phyloP scores from a whole-genome alignment of 2,888 invertebrate species.

The Rhingia rostrata region DNA sequence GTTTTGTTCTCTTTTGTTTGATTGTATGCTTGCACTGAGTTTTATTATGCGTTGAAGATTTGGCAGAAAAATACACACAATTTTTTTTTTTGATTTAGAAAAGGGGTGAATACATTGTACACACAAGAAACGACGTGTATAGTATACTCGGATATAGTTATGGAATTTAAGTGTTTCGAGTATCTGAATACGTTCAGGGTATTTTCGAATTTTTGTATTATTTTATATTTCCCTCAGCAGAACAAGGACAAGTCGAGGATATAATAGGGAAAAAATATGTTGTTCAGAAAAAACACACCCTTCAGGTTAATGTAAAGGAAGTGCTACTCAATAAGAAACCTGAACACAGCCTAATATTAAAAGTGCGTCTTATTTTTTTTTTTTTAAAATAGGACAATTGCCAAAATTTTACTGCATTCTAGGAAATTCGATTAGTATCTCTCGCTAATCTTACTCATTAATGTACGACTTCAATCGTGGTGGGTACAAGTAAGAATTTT shows the following conservation, averaged over 20 bases:
- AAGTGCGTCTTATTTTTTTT: neutral
- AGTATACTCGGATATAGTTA: no score
- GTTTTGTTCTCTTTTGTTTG: neutral
- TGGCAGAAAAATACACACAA: neutral
- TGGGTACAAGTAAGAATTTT: no score
- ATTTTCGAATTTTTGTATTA: no score
- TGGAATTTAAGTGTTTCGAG: no score
- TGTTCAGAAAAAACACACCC: neutral
- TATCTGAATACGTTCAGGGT: no score
- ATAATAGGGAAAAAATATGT: neutral
- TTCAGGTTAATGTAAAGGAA: neutral
- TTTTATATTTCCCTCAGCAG: neutral
- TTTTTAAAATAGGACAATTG: no score
- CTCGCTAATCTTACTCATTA: no score
- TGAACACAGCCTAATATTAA: no score
- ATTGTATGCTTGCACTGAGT: neutral
- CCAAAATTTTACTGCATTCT: no score
- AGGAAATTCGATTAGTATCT: no score
- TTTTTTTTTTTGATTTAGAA: neutral
- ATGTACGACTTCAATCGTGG: no score
- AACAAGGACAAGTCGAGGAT: neutral
- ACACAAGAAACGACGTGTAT: neutral
- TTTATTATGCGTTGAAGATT: neutral
- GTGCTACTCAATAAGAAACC: neutral
- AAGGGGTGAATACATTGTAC: neutral